Evolutionary conservation across 2,797 vertebrate genomes (phyloP), one percentile per base, ranked within the genome.

Genomic region (Channallabes apus): DNA sequence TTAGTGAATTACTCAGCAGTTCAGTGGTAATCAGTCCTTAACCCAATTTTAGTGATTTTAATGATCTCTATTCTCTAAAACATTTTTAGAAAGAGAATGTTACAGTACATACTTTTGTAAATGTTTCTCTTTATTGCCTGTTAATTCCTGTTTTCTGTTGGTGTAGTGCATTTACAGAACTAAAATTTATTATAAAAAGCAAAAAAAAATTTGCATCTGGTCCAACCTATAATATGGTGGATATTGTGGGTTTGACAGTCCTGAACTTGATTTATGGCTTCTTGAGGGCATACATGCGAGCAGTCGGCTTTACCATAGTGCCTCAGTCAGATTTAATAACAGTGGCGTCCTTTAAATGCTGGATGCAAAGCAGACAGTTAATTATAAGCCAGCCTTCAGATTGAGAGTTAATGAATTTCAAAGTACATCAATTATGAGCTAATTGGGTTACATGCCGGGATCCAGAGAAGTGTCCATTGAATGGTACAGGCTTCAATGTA

Each of bases 351-450:
- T 91, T 93, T 91, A 91, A 92, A 93, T 92, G 93, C 90, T 93
- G 93, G 93, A 93, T 91, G 91, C 92, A 91, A 89, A 91, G 89
- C 93, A 94, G 95, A 94, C 94, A 95, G 94, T 94, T 96, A 94
- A 96, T 96, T 96, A 96, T 90, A 93, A 91, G 88, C 89, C 91
- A 92, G 92, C 91, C 91, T 93, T 95, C 93, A 93, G 91, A 93
- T 90, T 91, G 90, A 90, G 89, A 94, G 92, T 95, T 96, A 95
- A 96, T 96, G 94, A 94, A 96, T 96, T 95, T 95, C 95, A 96
- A 95, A 95, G 73, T 92, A 93, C 91, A 93, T 95, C 94, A 95
- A 95, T 96, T 96, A 96, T 93, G 94, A 95, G 91, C 92, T 96
- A 96, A 96, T 96, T 95, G 92, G 90, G 93, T 95, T 95, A 94